Percentiles rank a stretch among this genome's conserved stretches.
These are phyloP conservation scores for Alethe diademata DNA, from an alignment of 2,113 vertebrate genomes.

Conservation along the genomic window DNA sequence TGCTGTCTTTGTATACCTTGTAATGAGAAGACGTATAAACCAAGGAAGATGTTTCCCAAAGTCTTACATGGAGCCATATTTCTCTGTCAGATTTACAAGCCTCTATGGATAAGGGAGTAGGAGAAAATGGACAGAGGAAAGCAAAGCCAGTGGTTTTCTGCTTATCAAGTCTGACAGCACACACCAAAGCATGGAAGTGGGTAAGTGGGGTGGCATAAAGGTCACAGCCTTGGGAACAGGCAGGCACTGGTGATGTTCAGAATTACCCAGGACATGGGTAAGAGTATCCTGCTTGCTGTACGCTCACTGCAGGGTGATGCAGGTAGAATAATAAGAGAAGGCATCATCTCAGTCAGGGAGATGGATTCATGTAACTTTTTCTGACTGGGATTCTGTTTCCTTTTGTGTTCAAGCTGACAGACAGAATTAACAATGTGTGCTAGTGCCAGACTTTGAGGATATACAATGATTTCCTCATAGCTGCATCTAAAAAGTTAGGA, in stretches of 20 bases:
- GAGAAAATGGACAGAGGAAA: not conserved
- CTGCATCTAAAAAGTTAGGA: not conserved
- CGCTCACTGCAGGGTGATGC: not conserved
- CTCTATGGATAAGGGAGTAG: not conserved
- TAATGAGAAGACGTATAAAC: slow-evolving; percentile 22
- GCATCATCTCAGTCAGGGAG: not conserved
- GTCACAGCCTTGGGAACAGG: not conserved
- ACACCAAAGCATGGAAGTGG: not conserved
- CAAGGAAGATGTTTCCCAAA: not conserved
- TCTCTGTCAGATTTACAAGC: not conserved
- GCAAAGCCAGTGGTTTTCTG: not conserved
- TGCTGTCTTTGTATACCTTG: not conserved
- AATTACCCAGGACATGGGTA: not conserved
- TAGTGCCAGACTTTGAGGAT: not conserved
- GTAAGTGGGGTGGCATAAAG: not conserved
- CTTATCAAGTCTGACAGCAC: not conserved
- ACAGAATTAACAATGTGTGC: not conserved
- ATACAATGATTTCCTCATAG: not conserved
- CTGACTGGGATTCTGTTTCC: not conserved
- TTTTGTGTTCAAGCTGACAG: not conserved
- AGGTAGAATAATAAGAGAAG: not conserved
- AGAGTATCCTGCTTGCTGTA: not conserved
- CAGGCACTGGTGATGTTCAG: not conserved
- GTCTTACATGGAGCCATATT: not conserved
- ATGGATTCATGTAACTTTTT: not conserved